phyloP scores from a whole-genome alignment of 2,797 vertebrate species.

The Anas capensis region DNA sequence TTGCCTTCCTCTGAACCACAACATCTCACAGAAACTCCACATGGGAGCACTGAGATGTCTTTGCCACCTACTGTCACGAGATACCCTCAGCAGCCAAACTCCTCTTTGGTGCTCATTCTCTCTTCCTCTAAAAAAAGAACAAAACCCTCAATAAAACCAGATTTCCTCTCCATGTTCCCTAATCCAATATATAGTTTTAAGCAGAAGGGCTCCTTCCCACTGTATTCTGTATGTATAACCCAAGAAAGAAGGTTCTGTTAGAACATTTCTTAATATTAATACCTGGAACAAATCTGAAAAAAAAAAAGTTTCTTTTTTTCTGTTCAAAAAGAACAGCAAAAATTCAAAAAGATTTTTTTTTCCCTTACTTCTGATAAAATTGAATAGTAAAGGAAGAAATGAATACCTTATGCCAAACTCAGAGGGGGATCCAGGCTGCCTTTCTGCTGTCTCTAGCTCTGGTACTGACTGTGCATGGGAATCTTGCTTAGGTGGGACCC shows the following conservation, averaged over 20 bases:
- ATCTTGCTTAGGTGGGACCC: background rate
- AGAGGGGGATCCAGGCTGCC: background rate
- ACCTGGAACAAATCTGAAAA: background rate
- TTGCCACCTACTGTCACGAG: background rate
- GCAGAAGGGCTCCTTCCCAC: background rate
- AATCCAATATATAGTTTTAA: background rate
- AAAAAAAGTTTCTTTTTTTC: background rate
- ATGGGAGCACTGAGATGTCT: background rate
- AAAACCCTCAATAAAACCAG: fast-evolving
- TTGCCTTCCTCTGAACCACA: background rate
- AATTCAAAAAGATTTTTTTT: background rate
- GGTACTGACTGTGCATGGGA: background rate
- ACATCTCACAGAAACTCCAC: background rate
- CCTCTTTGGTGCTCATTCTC: background rate
- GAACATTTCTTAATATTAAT: background rate
- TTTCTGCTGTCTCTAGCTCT: background rate
- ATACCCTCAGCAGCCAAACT: background rate
- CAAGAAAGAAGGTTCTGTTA: background rate
- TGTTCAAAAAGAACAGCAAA: background rate
- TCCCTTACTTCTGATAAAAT: background rate
- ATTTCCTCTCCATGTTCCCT: background rate
- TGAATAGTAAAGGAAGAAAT: background rate
- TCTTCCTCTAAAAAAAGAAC: background rate
- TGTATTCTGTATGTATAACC: background rate
- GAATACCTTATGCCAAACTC: background rate